A percentile compares a stretch with the other conserved stretches of the same genome.
Conservation (phyloP, 1,140 invertebrate species). For the Sogatella furcifera region DNA sequence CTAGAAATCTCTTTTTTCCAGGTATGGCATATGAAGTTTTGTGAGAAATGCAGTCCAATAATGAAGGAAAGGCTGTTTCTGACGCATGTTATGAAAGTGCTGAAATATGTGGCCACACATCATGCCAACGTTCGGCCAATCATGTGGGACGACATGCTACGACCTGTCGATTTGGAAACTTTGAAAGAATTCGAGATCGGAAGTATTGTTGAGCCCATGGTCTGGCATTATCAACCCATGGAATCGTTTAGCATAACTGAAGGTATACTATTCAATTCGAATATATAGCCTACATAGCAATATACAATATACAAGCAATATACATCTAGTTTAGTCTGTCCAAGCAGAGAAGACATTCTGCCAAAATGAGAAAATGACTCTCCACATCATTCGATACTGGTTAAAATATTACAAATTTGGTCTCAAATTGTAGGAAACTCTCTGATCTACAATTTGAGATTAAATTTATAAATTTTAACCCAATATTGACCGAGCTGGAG, state of each 20-base stretch:
- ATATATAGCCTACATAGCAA: no score
- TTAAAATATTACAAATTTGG: no score
- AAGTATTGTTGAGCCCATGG: conserved; percentile 67
- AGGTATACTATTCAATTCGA: no score
- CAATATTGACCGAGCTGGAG: no score
- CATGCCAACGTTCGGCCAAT: conserved; percentile 58
- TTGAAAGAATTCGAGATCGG: conserved; percentile 53
- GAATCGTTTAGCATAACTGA: conserved; percentile 35
- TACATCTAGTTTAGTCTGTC: no score
- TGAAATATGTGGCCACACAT: conserved; percentile 46
- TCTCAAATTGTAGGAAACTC: no score
- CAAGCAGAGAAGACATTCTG: no score
- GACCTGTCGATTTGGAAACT: conserved; percentile 50
- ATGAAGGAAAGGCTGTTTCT: conserved; percentile 48
- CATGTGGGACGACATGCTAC: conserved; percentile 93
- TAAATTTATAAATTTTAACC: no score
- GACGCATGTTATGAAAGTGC: conserved; percentile 52
- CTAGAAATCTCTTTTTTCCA: conserved; percentile 10
- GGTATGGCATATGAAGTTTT: conserved; percentile 69
- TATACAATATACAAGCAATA: no score
- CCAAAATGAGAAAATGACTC: no score
- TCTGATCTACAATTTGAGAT: no score
- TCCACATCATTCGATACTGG: no score
- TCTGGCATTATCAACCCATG: conserved; percentile 56
- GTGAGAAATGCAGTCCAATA: conserved; percentile 51